Evolutionary conservation across 2,888 invertebrate genomes (phyloP).

Genomic region (Creontiades dilutus): DNA sequence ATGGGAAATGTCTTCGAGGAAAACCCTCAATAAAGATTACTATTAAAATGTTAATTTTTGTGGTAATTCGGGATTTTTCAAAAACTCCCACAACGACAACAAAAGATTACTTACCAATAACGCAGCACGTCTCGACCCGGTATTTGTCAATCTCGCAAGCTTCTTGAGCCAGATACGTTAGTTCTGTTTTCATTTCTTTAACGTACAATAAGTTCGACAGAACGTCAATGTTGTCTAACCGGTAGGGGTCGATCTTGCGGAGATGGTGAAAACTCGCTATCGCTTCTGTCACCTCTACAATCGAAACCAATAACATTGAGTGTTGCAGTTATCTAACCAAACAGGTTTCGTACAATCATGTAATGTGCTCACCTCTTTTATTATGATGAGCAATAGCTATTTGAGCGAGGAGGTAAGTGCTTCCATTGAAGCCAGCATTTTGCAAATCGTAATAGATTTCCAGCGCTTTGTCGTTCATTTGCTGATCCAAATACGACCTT

Average conservation of each 20-base stretch:
- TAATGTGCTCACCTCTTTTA: slow-evolving; percentile 87
- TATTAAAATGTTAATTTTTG: too few species aligned
- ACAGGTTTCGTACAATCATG: background rate
- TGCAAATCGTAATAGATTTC: slow-evolving; percentile 89
- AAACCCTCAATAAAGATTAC: too few species aligned
- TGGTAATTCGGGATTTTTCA: background rate
- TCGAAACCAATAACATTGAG: background rate
- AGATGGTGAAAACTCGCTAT: slow-evolving; percentile 91
- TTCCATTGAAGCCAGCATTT: slow-evolving; percentile 89
- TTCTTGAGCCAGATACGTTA: slow-evolving; percentile 95
- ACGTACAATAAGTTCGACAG: slow-evolving; percentile 98
- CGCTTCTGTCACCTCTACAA: slow-evolving; percentile 92
- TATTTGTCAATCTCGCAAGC: slow-evolving; percentile 97
- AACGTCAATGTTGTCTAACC: slow-evolving; percentile 96
- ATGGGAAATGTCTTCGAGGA: too few species aligned
- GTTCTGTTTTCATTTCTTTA: slow-evolving; percentile 93
- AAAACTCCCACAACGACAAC: background rate
- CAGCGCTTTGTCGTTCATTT: slow-evolving; percentile 93
- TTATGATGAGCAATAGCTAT: slow-evolving; percentile 96
- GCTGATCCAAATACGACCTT: slow-evolving; percentile 92
- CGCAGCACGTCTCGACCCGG: slow-evolving; percentile 97
- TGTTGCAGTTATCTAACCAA: background rate
- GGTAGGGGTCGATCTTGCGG: slow-evolving; percentile 92
- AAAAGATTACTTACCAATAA: slow-evolving; percentile 85
- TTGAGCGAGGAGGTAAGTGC: slow-evolving; percentile 93